Evolutionary conservation across 35 echinoderm and acorn worm genomes (phyloP), one percentile per base, ranked within the genome.

Genomic region (Apostichopus japonicus): DNA sequence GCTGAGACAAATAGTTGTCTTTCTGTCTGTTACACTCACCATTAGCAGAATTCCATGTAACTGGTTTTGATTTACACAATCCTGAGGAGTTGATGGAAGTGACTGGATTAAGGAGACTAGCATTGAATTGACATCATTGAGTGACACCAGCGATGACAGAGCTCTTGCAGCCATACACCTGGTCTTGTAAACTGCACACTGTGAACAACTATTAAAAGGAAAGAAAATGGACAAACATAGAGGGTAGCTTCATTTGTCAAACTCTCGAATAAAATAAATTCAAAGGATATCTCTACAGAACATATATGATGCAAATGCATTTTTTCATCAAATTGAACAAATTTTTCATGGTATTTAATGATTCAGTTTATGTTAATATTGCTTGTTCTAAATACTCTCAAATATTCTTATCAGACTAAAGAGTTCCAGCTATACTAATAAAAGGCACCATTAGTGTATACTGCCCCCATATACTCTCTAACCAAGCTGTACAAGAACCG

Each of bases 111-210:
- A 23, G 5, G 44, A 90, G 54, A 54, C 87, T 77, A 98, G 78
- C 54, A 90, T 96, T 13, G 72, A 5, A 0, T 92, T 70, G 23
- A 94, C 54, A 62, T 94, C 84, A 79, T 86, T 90, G 13, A 91
- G 56, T 16, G 95, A 86, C 25, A 94, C 91, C 77, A 98, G 61
- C 16, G 97, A 91, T 65, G 91, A 90, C 5, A 98, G 77, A 72
- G 95, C 95, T 65, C 94, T 96, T 14, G 97, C 93, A 86, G 97
- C 95, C 54, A 98, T 98, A 79, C 59, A 90, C 62, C 97, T 55
- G 1, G 97, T 98, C 84, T 96, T 96, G 87, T 87, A 94, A 19
- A 98, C 93, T 63, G 93, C 93, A 93, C 91, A 96, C 7, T 72
- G 67, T 75, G 87, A 92, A 95, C 95, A 96, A 75, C 97, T 98